Percentiles rank a stretch among this genome's conserved stretches.
These are phyloP conservation scores for Umimayanthus kanabou DNA, from an alignment of 92 coral and sea anemone species.

Conservation along the genomic window DNA sequence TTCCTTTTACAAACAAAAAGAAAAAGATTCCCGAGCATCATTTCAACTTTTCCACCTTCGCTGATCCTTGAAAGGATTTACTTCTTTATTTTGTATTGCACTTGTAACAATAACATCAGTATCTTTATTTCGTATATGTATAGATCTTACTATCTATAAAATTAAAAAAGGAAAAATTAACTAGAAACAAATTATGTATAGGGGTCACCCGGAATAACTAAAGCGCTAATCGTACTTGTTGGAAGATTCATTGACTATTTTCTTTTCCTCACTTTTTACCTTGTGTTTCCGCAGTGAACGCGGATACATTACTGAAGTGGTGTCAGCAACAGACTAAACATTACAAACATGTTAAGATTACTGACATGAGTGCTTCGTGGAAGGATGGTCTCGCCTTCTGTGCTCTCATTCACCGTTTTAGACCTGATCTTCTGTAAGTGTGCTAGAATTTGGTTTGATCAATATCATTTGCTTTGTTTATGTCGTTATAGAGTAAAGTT, in stretches of 20 bases:
- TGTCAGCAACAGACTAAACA: conserved; percentile 92
- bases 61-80: not conserved
- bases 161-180: too few species aligned
- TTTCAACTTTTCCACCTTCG: not conserved
- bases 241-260: not conserved
- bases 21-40: not conserved
- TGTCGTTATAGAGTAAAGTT: not conserved
- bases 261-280: not conserved
- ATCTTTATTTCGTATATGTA: too few species aligned
- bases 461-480: not conserved
- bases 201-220: too few species aligned
- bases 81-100: too few species aligned
- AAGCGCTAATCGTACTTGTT: too few species aligned
- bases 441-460: not conserved
- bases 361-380: conserved; percentile 94
- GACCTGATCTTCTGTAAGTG: conserved; percentile 95
- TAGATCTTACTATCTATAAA: too few species aligned
- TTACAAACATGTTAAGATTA: conserved; percentile 80
- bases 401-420: conserved; percentile 90
- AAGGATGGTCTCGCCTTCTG: conserved; percentile 94
- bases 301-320: conserved; percentile 79
- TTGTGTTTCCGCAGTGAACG: conserved; percentile 66
- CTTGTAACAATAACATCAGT: too few species aligned
- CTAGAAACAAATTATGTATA: too few species aligned
- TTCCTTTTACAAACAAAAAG: not conserved